Evolutionary conservation across 2,113 vertebrate species (phyloP), one percentile per base, ranked within the genome.

Genomic region (Paradoxurus hermaphroditus): DNA sequence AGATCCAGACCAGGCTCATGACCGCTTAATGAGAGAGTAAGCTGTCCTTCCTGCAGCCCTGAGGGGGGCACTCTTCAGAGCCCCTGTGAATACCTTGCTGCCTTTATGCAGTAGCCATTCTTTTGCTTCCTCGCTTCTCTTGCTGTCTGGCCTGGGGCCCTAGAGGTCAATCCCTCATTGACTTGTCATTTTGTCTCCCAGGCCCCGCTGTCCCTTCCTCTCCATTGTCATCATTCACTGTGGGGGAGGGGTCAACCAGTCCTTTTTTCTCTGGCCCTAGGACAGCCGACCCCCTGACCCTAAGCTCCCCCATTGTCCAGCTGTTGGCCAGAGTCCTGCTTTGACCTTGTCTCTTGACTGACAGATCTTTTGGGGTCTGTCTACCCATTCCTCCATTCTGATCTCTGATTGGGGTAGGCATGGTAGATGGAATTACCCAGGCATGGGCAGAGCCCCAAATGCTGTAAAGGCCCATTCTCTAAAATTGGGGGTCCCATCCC

Each of bases 111-210:
- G 25, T 34, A 41, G 31, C n/a, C 14, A 5, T 81, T 51, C 73
- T 92, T 39, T 5, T 62, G 72, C 36, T 53, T 70, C 31, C 87
- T 85, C 63, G 44, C 75, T 78, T 90, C 73, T 84, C 23, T 39
- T 77, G 53, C 78, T 85, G 78, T 92, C 86, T 96, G 68, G 59
- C 92, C 81, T 34, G 53, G 67, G 67, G 46, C 88, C 41, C 19
- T 65, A 27, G 88, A 70, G 86, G 88, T 94, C 95, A 94, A 53
- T 46, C 36, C 65, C 94, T 88, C 31, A 6, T 0, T 91, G 88
- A 89, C 94, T 90, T 82, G 91, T 56, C 95, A 67, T 75, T 96
- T 78, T 94, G 90, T 92, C 86, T 97, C 67, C 73, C 79, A 72
- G 79, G 56, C 63, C 78, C 6, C 0, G 29, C 79, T 36, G 68